phyloP scores from a whole-genome alignment of 2,797 vertebrate species.

The Lacerta viridis region DNA sequence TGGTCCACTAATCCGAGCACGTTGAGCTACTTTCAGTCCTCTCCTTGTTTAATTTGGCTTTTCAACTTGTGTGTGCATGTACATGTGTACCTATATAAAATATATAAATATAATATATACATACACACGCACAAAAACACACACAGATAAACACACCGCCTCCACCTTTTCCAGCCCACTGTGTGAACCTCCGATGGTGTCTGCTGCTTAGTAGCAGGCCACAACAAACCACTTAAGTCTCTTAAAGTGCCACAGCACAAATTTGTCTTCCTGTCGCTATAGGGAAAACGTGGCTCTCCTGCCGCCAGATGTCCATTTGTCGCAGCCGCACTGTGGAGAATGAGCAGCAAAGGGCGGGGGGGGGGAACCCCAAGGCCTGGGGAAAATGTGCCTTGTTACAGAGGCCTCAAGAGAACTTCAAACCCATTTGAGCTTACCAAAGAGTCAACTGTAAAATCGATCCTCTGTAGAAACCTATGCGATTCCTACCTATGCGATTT shows the following conservation, averaged over 20 bases:
- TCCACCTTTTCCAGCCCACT: slow-evolving; percentile 16
- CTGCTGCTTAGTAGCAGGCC: neutral
- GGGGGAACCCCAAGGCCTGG: neutral
- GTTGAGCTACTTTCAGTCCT: neutral
- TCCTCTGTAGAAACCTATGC: neutral
- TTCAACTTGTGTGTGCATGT: neutral
- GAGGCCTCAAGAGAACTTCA: slow-evolving; percentile 3
- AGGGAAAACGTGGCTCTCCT: neutral
- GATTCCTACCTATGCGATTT: neutral
- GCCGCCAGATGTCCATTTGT: neutral
- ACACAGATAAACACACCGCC: neutral
- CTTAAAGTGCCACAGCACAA: slow-evolving; percentile 29
- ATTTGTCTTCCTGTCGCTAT: slow-evolving; percentile 30
- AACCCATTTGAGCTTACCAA: neutral
- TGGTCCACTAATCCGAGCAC: neutral
- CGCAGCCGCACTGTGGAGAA: neutral
- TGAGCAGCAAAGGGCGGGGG: neutral
- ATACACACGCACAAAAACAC: neutral
- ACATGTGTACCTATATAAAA: neutral
- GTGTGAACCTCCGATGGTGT: slow-evolving; percentile 21
- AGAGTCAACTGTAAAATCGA: neutral
- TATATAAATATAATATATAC: neutral
- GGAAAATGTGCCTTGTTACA: neutral
- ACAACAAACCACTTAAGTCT: slow-evolving; percentile 17
- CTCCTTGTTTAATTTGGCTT: slow-evolving; percentile 31